Evolutionary conservation across 2,113 vertebrate species (phyloP), one percentile per base, ranked within the genome.

Genomic region (Noctilio leporinus): DNA sequence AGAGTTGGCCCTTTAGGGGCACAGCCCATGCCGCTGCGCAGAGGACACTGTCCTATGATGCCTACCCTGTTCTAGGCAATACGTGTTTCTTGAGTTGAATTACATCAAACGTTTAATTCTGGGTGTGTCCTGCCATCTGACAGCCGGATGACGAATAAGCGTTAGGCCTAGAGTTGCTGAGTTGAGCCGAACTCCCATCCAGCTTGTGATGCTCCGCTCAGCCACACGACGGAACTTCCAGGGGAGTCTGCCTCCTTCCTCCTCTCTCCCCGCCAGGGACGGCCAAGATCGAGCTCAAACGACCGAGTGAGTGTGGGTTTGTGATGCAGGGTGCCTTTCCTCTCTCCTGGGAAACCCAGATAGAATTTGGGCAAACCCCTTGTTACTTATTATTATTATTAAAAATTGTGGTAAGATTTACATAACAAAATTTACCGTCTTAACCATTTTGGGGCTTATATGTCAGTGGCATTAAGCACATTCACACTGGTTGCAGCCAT

Each of bases 111-210:
- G 35, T 20, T 17, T 5, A 67, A 38, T 53, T 17, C 17, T 5
- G 8, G 26, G 3, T 0, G 62, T 4, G 24, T 7, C 33, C 38
- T 57, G 10, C 4, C 22, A 2, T 38, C 16, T 40, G 43, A 17
- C 0, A 35, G 38, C 10, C 1, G 15, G 30, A 3, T 22, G 30
- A 17, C 10, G 1, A 0, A 0, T 10, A 30, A 43, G 47, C 5
- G 3, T 12, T 8, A 17, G 40, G 5, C 6, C 53, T 16, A 0
- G 19, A 55, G 45, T 5, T 2, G 75, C 75, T 33, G 14, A 26
- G 3, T 1, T 26, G 59, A 73, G 76, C 4, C 20, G 7, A 83
- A 49, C 5, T 2, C 45, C 35, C 0, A 3, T 57, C 47, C 16
- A 20, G 28, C 17, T 35, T 8, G 33, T 15, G 33, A n/a, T 26